Percentiles rank a stretch among this genome's conserved stretches.
Evolutionary conservation across 2,797 vertebrate species (phyloP).

Genomic region (Lepidocolaptes lacrymiger): DNA sequence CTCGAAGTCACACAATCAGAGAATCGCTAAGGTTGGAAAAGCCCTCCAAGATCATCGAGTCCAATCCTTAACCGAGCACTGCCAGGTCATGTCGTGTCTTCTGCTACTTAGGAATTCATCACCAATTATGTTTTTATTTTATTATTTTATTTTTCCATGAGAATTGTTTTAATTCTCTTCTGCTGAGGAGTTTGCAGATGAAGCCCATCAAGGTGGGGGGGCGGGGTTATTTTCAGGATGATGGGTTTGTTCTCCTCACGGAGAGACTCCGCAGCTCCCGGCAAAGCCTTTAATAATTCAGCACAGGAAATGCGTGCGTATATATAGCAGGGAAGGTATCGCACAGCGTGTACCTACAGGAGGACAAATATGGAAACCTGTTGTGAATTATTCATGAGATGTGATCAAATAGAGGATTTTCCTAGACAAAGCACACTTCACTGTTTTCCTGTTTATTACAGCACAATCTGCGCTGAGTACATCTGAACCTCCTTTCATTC

Average conservation of each 20-base stretch:
- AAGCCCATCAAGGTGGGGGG: not conserved
- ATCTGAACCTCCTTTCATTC: not conserved
- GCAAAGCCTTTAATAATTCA: slow-evolving; percentile 58
- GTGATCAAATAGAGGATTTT: slow-evolving; percentile 70
- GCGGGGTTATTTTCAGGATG: not conserved
- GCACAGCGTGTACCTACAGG: slow-evolving; percentile 57
- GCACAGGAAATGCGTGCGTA: slow-evolving; percentile 6
- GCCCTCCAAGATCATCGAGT: not conserved
- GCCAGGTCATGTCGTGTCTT: not conserved
- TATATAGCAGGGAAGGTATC: slow-evolving; percentile 51
- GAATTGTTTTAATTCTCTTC: not conserved
- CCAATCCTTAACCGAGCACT: not conserved
- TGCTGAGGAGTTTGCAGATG: not conserved
- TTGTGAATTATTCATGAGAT: slow-evolving; percentile 68
- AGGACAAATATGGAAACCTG: slow-evolving; percentile 64
- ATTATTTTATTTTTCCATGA: too few relatives aligned
- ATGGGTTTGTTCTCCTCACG: not conserved
- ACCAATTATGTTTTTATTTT: not conserved
- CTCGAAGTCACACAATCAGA: not conserved
- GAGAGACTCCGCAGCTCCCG: slow-evolving; percentile 13
- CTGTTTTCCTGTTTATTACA: slow-evolving; percentile 52
- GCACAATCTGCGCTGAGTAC: not conserved
- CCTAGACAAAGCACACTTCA: slow-evolving; percentile 54
- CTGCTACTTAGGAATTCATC: not conserved
- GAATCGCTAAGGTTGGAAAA: not conserved